Base-by-base conservation (phyloP, 2,888 invertebrate species). In the Cabera pusaria region DNA sequence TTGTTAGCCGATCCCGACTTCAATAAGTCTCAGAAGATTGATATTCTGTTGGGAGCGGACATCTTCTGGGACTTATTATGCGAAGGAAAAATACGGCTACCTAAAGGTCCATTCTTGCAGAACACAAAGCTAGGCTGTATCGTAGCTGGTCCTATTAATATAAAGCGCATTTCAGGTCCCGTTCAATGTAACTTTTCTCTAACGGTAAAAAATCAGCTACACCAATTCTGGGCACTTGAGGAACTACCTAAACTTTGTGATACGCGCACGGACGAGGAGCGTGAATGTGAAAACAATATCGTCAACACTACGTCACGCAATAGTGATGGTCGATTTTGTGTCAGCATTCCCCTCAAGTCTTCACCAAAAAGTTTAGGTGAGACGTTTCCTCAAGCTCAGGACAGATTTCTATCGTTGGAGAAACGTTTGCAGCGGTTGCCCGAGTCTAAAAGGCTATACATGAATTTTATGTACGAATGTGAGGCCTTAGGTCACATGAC, bases 91-190 rank as follows among this genome's bases (percentile, higher is more conserved):
- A 46, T 55, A 5, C 35, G 28, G 8, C 32, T 59, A 25, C 27
- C 25, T 12, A 41, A 14, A 9, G 52, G 53, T 3, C 57, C 56
- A 2, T 52, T 24, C 21, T 24, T 56, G 20, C 47, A 49, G 19
- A 43, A 55, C 17, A 49, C 56, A 3, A 18, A 34, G 7, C 26
- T 56, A 28, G 59, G 56, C 0, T 59, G 55, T 52, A 22, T 56
- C 1, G 25, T 59, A 2, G 43, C 54, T 0, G 56, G 55, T 5
- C 36, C 48, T 5, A 23, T 54, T 6, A 7, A 33, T 29, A 10
- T 21, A 6, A 11, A 3, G 4, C 10, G 3, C 6, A 20, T 2
- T 16, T 10, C 9, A 5, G 17, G 8, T 22, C 16, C 8, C 6
- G 11, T 45, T 16, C 35, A 33, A 0, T 55, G 52, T 39, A 50